phyloP scores from a whole-genome alignment of 2,888 invertebrate species.

The Acanthacorydalis orientalis region DNA sequence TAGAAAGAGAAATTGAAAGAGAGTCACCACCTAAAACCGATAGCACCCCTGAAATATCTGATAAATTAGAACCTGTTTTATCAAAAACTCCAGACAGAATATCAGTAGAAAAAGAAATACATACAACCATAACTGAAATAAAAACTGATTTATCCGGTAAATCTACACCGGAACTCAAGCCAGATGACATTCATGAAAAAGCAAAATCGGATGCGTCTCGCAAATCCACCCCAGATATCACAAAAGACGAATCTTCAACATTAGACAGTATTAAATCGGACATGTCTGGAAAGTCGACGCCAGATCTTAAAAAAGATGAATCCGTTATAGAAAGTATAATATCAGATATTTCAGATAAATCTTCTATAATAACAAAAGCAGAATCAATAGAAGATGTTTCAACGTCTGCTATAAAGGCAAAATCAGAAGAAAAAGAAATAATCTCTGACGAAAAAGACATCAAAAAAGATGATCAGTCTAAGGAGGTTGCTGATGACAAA shows the following conservation, averaged over 20 bases:
- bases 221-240: conserved; percentile 17
- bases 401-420: not conserved
- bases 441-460: not conserved
- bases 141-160: conserved; percentile 26
- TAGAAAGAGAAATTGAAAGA: too few species aligned
- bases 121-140: not conserved
- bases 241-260: conserved; percentile 27
- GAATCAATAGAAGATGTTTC: not conserved
- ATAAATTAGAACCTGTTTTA: conserved; percentile 5
- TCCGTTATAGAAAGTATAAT: not conserved
- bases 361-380: not conserved
- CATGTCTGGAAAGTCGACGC: conserved; percentile 29
- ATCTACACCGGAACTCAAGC: conserved; percentile 25
- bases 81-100: conserved; percentile 1
- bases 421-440: not conserved
- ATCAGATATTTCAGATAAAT: not conserved
- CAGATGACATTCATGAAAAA: too few species aligned
- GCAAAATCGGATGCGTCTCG: not conserved
- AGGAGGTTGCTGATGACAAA: conserved; percentile 8
- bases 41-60: conserved; percentile 8
- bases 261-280: conserved; percentile 24
- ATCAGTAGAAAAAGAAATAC: not conserved
- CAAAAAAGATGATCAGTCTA: not conserved
- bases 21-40: conserved; percentile 7
- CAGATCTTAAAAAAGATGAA: not conserved